A percentile compares a stretch with the other conserved stretches of the same genome.
phyloP scores from a whole-genome alignment of 35 echinoderm and acorn worm species.

The Apostichopus californicus region DNA sequence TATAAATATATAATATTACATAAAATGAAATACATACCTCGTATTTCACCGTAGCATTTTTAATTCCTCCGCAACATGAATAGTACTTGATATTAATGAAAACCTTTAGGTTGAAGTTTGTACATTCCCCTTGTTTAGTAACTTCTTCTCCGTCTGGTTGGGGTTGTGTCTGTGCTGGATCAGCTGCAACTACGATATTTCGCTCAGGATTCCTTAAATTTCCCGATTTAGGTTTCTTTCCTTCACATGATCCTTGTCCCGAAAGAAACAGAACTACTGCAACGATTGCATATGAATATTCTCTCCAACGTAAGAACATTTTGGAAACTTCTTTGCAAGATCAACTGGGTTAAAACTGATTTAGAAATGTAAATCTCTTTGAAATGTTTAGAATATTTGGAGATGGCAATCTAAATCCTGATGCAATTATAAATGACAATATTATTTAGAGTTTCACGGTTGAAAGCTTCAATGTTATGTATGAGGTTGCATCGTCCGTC shows the following conservation, averaged over 20 bases:
- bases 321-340: no score
- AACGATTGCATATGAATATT: no score
- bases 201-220: background rate
- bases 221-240: background rate
- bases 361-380: no score
- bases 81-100: background rate
- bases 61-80: slow-evolving; percentile 29
- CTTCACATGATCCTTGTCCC: background rate
- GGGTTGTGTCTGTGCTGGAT: background rate
- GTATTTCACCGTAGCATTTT: background rate
- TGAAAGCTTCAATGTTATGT: no score
- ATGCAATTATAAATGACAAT: no score
- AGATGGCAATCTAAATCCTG: no score
- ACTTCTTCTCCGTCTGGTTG: background rate
- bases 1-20: background rate
- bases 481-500: no score
- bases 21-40: background rate
- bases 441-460: no score
- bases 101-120: slow-evolving; percentile 23
- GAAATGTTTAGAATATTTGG: no score
- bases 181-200: background rate
- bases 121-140: background rate
- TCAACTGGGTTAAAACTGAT: no score
- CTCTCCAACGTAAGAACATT: no score
- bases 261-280: background rate